phyloP scores from a whole-genome alignment of 1,140 invertebrate genomes.

The Bombus confusus region DNA sequence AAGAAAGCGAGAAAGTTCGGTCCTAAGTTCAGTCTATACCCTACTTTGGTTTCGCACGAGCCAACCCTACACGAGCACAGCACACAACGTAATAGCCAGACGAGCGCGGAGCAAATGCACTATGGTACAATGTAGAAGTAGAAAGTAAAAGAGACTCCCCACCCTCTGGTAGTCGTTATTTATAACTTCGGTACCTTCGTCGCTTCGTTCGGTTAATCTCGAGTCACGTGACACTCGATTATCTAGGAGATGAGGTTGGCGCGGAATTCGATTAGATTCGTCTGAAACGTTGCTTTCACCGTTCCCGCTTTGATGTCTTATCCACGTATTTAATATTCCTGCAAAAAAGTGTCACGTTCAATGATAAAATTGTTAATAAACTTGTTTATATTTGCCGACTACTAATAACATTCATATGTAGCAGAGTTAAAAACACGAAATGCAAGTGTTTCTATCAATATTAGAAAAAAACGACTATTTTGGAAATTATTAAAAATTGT shows the following conservation, averaged over 20 bases:
- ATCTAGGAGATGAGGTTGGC: slow-evolving; percentile 44
- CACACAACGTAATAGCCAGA: slow-evolving; percentile 66
- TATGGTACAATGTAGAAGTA: slow-evolving; percentile 68
- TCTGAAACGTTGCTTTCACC: not conserved
- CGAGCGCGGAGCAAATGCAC: slow-evolving; percentile 61
- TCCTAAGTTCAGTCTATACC: slow-evolving; percentile 9
- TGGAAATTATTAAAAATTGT: not conserved
- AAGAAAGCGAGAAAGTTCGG: not conserved
- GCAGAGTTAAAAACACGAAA: not conserved
- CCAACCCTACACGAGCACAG: slow-evolving; percentile 53
- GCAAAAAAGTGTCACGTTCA: not conserved
- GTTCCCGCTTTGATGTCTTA: not conserved
- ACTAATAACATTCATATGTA: not conserved
- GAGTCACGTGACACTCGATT: slow-evolving; percentile 64
- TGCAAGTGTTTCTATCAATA: not conserved
- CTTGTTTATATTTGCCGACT: not conserved
- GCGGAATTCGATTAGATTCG: slow-evolving; percentile 56
- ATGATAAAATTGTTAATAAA: too few relatives aligned
- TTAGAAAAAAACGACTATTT: not conserved
- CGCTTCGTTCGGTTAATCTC: slow-evolving; percentile 50
- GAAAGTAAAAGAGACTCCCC: slow-evolving; percentile 78
- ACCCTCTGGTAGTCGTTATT: slow-evolving; percentile 68
- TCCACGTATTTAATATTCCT: slow-evolving; percentile 31
- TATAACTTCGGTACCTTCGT: slow-evolving; percentile 75
- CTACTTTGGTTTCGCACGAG: slow-evolving; percentile 30